Evolutionary conservation across 2,888 invertebrate genomes (phyloP).

Genomic region (Lasioglossum malachurum): DNA sequence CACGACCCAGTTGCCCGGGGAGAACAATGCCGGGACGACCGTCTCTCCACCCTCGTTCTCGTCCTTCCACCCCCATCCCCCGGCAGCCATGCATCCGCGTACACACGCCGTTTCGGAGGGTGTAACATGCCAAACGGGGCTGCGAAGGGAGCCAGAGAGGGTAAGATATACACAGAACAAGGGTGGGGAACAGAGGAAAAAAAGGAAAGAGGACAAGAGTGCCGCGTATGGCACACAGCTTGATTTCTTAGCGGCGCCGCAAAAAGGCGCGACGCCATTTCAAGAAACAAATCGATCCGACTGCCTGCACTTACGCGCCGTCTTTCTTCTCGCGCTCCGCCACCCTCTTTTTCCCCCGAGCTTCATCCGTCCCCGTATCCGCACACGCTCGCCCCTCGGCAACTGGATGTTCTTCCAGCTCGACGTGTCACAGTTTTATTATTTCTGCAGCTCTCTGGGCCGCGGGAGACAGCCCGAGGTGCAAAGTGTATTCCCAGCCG

Average conservation of each 20-base stretch:
- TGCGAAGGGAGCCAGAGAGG: neutral
- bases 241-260: constrained; percentile 70
- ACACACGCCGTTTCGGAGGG: constrained; percentile 20
- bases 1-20: constrained; percentile 62
- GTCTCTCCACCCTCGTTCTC: constrained; percentile 28
- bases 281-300: constrained; percentile 70
- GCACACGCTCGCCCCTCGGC: neutral
- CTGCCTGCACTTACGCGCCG: constrained; percentile 50
- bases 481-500: constrained; percentile 20
- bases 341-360: neutral
- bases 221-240: constrained; percentile 48
- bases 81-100: constrained; percentile 20
- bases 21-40: constrained; percentile 62
- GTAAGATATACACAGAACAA: constrained; percentile 15
- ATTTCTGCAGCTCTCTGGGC: constrained; percentile 28
- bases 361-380: neutral
- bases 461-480: constrained; percentile 26
- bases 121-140: constrained; percentile 45
- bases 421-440: constrained; percentile 41
- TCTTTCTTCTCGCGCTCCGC: constrained; percentile 6
- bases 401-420: neutral
- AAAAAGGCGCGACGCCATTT: constrained; percentile 60
- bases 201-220: constrained; percentile 2
- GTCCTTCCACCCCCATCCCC: neutral
- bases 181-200: constrained; percentile 4